A percentile compares a stretch with the other conserved stretches of the same genome.
phyloP scores from a whole-genome alignment of 2,797 vertebrate species.

The Bucorvus abyssinicus region DNA sequence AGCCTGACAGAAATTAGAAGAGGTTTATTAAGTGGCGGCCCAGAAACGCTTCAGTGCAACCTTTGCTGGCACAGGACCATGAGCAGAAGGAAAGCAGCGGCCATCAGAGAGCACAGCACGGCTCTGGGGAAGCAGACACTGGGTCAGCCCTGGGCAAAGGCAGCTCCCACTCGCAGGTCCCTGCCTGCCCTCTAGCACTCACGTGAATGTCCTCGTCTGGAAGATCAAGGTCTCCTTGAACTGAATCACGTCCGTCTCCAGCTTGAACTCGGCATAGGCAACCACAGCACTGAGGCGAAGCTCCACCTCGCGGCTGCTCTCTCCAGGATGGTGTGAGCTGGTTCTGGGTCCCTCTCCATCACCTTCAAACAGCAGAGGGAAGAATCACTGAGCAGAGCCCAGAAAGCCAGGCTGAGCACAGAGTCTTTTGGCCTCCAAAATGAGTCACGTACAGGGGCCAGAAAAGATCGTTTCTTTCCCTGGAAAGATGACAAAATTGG shows the following conservation, averaged over 20 bases:
- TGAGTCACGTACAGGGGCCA: not conserved
- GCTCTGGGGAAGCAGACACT: not conserved
- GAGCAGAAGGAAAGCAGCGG: not conserved
- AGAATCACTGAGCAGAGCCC: not conserved
- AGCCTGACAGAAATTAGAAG: not conserved
- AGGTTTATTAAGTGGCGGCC: not conserved
- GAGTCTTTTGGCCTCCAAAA: not conserved
- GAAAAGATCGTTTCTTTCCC: not conserved
- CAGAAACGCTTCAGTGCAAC: not conserved
- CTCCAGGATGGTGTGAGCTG: constrained; percentile 76
- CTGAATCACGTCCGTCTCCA: constrained; percentile 58
- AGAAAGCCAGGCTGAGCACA: not conserved
- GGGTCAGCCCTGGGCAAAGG: not conserved
- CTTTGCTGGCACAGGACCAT: not conserved
- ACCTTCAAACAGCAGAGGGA: constrained; percentile 75
- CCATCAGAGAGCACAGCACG: accelerated
- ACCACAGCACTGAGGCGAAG: constrained; percentile 80
- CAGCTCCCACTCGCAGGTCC: not conserved
- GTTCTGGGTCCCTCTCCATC: constrained; percentile 79
- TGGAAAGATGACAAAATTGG: not conserved
- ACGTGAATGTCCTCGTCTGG: constrained; percentile 83
- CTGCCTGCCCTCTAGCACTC: constrained; percentile 65
- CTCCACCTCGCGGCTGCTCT: constrained; percentile 75
- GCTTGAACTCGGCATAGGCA: constrained; percentile 77
- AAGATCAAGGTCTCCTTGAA: constrained; percentile 87